phyloP scores from a whole-genome alignment of 2,113 vertebrate genomes.

The Probosciger aterrimus region DNA sequence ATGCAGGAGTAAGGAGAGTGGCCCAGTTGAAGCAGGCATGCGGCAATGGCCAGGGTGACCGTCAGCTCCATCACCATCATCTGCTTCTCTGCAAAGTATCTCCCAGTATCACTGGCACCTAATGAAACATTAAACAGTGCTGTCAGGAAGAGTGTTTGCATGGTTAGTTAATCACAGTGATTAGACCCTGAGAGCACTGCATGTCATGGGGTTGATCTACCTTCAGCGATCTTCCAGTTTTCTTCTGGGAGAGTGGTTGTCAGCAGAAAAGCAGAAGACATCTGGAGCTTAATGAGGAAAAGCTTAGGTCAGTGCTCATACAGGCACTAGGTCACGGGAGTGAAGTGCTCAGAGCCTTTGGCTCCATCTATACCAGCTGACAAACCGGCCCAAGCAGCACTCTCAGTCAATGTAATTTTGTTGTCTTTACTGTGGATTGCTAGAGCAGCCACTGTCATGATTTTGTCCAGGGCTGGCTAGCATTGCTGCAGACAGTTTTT shows the following conservation, averaged over 20 bases:
- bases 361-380: neutral
- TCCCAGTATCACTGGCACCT: neutral
- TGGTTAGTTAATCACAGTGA: neutral
- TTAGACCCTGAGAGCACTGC: neutral
- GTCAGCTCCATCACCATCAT: neutral
- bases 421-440: neutral
- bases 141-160: neutral
- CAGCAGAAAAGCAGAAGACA: neutral
- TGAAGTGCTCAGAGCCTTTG: neutral
- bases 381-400: neutral
- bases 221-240: neutral
- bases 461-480: neutral
- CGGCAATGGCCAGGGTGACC: neutral
- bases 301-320: neutral
- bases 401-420: neutral
- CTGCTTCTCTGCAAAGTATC: neutral
- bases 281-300: neutral
- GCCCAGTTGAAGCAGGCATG: neutral
- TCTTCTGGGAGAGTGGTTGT: neutral
- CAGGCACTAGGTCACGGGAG: neutral
- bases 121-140: neutral
- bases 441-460: neutral
- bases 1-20: fast-evolving
- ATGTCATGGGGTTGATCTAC: neutral
- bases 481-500: neutral